phyloP scores from a whole-genome alignment of 2,888 invertebrate species.

The Timema cristinae region DNA sequence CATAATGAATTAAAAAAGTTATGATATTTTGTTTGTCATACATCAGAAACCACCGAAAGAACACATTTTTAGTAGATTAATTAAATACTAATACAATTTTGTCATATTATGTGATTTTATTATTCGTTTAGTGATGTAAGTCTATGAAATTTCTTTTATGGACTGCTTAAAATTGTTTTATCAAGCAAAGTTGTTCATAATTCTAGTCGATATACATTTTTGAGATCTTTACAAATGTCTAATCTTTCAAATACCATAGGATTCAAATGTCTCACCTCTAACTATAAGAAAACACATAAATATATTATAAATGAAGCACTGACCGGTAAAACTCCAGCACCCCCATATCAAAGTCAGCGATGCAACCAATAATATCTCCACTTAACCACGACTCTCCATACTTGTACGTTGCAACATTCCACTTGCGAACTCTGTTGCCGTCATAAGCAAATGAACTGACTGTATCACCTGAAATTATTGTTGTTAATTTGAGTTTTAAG shows the following conservation, averaged over 20 bases:
- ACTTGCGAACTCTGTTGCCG: slow-evolving; percentile 64
- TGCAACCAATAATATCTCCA: slow-evolving; percentile 77
- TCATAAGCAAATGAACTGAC: slow-evolving; percentile 74
- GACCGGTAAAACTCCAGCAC: slow-evolving; percentile 62
- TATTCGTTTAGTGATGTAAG: too few relatives aligned
- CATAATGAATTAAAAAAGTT: background rate
- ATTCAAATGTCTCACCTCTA: background rate
- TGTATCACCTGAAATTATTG: slow-evolving; percentile 59
- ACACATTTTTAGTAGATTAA: too few relatives aligned
- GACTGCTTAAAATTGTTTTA: too few relatives aligned
- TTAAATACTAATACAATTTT: too few relatives aligned
- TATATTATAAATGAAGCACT: background rate
- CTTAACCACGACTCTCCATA: slow-evolving; percentile 77
- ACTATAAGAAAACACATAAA: background rate
- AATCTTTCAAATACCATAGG: too few relatives aligned
- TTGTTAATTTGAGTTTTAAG: too few relatives aligned
- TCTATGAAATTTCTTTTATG: too few relatives aligned
- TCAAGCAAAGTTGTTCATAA: too few relatives aligned
- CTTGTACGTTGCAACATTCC: slow-evolving; percentile 66
- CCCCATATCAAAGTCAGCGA: slow-evolving; percentile 69
- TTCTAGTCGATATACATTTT: too few relatives aligned
- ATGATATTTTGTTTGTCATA: background rate
- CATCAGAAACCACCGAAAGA: too few relatives aligned
- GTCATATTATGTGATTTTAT: too few relatives aligned
- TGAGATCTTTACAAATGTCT: too few relatives aligned